A percentile compares a stretch with the other conserved stretches of the same genome.
Evolutionary conservation across 2,113 vertebrate species (phyloP).

Genomic region (Larimichthys polyactis): DNA sequence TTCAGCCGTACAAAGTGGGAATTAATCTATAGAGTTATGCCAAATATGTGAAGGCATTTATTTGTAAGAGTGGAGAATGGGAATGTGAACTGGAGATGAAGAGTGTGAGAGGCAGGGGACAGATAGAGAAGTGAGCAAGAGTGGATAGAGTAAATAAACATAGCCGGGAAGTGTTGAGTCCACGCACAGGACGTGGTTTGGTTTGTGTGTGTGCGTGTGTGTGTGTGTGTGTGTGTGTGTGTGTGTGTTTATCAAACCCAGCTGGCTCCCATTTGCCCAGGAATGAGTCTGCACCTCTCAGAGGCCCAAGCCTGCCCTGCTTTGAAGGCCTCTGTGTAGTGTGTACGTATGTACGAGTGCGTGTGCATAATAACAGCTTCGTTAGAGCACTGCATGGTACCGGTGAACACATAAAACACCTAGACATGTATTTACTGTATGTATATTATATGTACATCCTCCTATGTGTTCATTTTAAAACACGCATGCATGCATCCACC

Average conservation of each 20-base stretch:
- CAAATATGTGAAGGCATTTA: conserved; percentile 60
- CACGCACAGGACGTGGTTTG: conserved; percentile 80
- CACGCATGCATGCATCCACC: conserved; percentile 22
- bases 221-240: conserved; percentile 36
- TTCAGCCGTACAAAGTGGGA: conserved; percentile 26
- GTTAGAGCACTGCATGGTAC: conserved; percentile 76
- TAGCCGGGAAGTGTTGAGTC: conserved; percentile 79
- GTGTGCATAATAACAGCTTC: conserved; percentile 76
- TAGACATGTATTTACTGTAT: conserved; percentile 61
- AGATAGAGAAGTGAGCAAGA: conserved; percentile 76
- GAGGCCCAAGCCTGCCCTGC: conserved; percentile 79
- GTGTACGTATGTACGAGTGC: conserved; percentile 50
- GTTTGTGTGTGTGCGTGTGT: conserved; percentile 52
- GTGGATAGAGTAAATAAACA: conserved; percentile 84
- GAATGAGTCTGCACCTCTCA: conserved; percentile 84
- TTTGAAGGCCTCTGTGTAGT: conserved; percentile 81
- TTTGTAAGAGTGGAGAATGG: conserved; percentile 27
- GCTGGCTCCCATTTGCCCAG: conserved; percentile 86
- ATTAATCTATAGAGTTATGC: conserved; percentile 33
- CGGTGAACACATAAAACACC: conserved; percentile 76
- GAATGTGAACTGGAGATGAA: conserved; percentile 51
- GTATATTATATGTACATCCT: conserved; percentile 33
- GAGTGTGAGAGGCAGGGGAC: conserved; percentile 59
- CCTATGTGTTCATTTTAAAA: conserved; percentile 46
- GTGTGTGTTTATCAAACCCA: conserved; percentile 85